Base-by-base conservation (phyloP, 2,797 vertebrate species). In the Pantherophis alleghaniensis region DNA sequence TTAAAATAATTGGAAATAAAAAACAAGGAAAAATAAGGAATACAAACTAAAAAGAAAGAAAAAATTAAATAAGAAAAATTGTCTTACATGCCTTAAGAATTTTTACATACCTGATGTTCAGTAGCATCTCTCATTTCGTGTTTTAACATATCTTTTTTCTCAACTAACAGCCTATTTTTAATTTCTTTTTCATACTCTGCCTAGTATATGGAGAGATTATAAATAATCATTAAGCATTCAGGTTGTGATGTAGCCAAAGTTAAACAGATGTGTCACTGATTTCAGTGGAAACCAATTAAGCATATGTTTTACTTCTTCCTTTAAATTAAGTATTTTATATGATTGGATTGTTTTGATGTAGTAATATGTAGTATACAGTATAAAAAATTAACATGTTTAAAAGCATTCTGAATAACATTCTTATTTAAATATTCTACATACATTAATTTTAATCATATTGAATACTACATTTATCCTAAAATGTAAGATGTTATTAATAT, bases 151-250 rank as follows among this genome's bases (percentile, higher is more conserved):
- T 92, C 94, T 69, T 96, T 97, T 96, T 96, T 98, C 90, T 91
- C 95, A 93, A 95, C 95, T 59, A 97, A 96, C 83, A 96, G 94
- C 87, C 94, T 94, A 55, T 94, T 98, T 96, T 96, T 97, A 95
- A 98, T 97, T 94, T 97, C 98, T 97, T 97, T 97, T 95, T 97
- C 96, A 94, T 97, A 98, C 69, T 98, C 94, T 91, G 93, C 96
- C 98, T 99, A 97, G 96, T 3, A 94, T 26, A 97, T 95, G 97
- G 88, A 97, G 88, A 94, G 16, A 92, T 94, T 91, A 95, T 47
- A 14, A 91, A 91, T 56, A 55, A 55, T 24, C 10, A 63, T 91
- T 91, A 91, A 95, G 89, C 26, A 57, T 92, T 59, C 92, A 91
- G 47, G 47, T 69, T 66, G n/a, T 28, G 32, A 91, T 89, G 55